These are phyloP conservation scores for Euborellia annulipes DNA, from an alignment of 1,140 invertebrate genomes.

Conservation along the genomic window DNA sequence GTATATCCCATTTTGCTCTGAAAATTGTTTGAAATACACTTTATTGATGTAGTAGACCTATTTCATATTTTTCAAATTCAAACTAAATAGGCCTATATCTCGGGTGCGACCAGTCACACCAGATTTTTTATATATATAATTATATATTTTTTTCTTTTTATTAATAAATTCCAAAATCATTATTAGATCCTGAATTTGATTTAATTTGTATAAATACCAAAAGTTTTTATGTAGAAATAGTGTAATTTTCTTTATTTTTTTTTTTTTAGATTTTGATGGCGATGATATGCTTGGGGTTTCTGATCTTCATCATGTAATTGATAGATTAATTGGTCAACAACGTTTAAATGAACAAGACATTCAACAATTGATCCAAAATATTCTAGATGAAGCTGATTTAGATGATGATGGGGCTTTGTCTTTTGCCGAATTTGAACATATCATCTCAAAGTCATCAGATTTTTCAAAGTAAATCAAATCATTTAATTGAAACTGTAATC, in stretches of 20 bases:
- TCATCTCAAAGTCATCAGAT: conserved; percentile 82
- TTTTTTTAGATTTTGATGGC: conserved; percentile 70
- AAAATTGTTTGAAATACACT: too few species aligned
- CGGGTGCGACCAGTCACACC: too few species aligned
- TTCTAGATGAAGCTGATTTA: conserved; percentile 77
- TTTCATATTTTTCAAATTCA: too few species aligned
- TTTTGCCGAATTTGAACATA: conserved; percentile 90
- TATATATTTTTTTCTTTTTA: too few species aligned
- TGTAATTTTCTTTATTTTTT: conserved; percentile 9
- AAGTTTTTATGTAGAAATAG: too few species aligned
- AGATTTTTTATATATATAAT: too few species aligned
- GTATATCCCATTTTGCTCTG: too few species aligned
- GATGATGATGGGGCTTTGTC: conserved; percentile 83
- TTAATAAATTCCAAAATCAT: too few species aligned
- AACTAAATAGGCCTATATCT: too few species aligned
- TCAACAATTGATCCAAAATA: conserved; percentile 53
- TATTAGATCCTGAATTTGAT: too few species aligned
- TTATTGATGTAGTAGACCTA: too few species aligned
- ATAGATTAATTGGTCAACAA: conserved; percentile 48
- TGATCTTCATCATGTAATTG: conserved; percentile 55
- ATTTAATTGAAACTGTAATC: not conserved
- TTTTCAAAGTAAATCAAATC: conserved; percentile 59
- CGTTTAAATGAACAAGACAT: conserved; percentile 50
- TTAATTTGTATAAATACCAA: too few species aligned
- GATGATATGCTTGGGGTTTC: conserved; percentile 74